Evolutionary conservation across 2,113 vertebrate genomes (phyloP).

Genomic region (Chaenogobius annularis): DNA sequence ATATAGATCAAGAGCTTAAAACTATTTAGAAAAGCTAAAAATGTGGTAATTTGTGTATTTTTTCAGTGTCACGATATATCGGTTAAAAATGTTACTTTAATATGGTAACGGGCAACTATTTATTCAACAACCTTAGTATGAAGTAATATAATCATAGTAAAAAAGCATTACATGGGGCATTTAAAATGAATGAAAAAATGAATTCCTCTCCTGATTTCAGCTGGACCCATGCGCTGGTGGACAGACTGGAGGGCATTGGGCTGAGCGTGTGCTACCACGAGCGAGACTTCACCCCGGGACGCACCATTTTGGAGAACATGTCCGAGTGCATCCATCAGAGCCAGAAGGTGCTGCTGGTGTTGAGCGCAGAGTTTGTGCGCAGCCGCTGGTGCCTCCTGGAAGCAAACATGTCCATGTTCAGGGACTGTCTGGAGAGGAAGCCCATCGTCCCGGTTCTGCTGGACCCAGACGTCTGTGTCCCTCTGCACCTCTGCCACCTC

Average conservation of each 20-base stretch:
- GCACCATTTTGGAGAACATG: constrained; percentile 71
- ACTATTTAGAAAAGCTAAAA: no score
- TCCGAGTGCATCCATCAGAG: constrained; percentile 68
- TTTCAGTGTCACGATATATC: no score
- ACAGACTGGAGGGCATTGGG: constrained; percentile 47
- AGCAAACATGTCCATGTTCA: constrained; percentile 69
- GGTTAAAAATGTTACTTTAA: no score
- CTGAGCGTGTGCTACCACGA: constrained; percentile 64
- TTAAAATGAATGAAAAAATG: no score
- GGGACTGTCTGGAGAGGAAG: constrained; percentile 64
- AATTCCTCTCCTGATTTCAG: background rate
- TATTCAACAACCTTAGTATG: no score
- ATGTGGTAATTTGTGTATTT: no score
- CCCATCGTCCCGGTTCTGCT: constrained; percentile 64
- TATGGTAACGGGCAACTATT: no score
- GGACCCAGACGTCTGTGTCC: constrained; percentile 52
- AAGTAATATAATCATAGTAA: no score
- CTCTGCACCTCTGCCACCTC: constrained; percentile 69
- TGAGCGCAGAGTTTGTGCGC: constrained; percentile 69
- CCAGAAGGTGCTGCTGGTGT: constrained; percentile 71
- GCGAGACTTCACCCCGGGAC: constrained; percentile 64
- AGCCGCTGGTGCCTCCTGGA: constrained; percentile 73
- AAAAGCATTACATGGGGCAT: no score
- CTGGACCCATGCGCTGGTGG: constrained; percentile 55
- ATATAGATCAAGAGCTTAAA: no score